phyloP scores from a whole-genome alignment of 1,140 invertebrate genomes.

The Brachionus rotundiformis region DNA sequence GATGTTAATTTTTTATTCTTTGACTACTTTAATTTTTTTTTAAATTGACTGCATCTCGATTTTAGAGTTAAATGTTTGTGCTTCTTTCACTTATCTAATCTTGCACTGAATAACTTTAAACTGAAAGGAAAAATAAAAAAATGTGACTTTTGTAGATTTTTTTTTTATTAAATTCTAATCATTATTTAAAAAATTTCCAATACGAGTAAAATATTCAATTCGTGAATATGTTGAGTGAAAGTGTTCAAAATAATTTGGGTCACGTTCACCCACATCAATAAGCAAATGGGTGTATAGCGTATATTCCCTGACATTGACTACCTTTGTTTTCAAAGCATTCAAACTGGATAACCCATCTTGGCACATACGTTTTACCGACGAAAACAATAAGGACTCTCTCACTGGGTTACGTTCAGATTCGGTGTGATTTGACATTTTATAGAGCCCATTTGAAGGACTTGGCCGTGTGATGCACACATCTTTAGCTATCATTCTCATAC shows the following conservation, averaged over 20 bases:
- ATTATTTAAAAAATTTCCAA: neutral
- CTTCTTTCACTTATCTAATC: too few relatives aligned
- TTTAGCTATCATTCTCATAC: conserved; percentile 48
- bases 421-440: conserved; percentile 29
- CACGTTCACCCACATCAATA: neutral
- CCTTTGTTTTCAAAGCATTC: neutral
- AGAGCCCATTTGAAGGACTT: neutral
- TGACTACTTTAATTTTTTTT: neutral
- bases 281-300: neutral
- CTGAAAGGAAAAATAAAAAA: neutral
- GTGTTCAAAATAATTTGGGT: neutral
- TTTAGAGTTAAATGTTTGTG: too few relatives aligned
- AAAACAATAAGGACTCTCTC: neutral
- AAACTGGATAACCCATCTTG: conserved; percentile 16
- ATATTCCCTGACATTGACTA: neutral
- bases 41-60: too few relatives aligned
- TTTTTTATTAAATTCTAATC: neutral
- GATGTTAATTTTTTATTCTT: neutral
- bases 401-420: conserved; percentile 8
- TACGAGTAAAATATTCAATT: neutral
- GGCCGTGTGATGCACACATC: conserved; percentile 38
- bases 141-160: too few relatives aligned
- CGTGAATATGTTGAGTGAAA: neutral
- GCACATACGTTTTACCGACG: neutral
- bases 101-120: neutral